These are phyloP conservation scores for Loriculus beryllinus DNA, from an alignment of 2,797 vertebrate species.

Conservation along the genomic window DNA sequence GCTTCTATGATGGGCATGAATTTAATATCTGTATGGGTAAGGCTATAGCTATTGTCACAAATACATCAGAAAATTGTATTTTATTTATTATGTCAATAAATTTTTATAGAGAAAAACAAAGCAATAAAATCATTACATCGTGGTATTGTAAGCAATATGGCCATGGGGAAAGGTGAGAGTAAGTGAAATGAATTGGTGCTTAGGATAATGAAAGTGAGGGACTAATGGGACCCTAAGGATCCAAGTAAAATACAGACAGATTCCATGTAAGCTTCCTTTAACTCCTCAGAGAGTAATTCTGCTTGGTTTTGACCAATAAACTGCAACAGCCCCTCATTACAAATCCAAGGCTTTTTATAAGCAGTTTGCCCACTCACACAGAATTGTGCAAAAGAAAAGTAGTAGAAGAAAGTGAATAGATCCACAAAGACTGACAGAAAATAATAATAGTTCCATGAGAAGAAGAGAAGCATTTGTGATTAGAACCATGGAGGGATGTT, in stretches of 20 bases:
- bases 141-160: not conserved
- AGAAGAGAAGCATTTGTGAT: not conserved
- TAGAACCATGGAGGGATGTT: not conserved
- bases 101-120: constrained; percentile 24
- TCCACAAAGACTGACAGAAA: not conserved
- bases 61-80: not conserved
- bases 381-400: not conserved
- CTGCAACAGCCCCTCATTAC: not conserved
- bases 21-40: not conserved
- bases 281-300: constrained; percentile 25
- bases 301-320: constrained; percentile 31
- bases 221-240: constrained; percentile 30
- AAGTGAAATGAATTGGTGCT: constrained; percentile 63
- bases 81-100: constrained; percentile 52
- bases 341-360: constrained; percentile 27
- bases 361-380: not conserved
- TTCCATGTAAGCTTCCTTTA: not conserved
- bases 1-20: not conserved
- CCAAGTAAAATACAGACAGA: constrained; percentile 23
- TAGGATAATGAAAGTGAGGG: constrained; percentile 57
- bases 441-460: not conserved
- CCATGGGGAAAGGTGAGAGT: constrained; percentile 35
- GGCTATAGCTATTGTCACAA: not conserved
- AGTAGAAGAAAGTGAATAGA: not conserved
- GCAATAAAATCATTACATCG: constrained; percentile 10